Percentiles rank a stretch among this genome's conserved stretches.
Evolutionary conservation across 2,888 invertebrate genomes (phyloP).

Genomic region (Sphecodes monilicornis): DNA sequence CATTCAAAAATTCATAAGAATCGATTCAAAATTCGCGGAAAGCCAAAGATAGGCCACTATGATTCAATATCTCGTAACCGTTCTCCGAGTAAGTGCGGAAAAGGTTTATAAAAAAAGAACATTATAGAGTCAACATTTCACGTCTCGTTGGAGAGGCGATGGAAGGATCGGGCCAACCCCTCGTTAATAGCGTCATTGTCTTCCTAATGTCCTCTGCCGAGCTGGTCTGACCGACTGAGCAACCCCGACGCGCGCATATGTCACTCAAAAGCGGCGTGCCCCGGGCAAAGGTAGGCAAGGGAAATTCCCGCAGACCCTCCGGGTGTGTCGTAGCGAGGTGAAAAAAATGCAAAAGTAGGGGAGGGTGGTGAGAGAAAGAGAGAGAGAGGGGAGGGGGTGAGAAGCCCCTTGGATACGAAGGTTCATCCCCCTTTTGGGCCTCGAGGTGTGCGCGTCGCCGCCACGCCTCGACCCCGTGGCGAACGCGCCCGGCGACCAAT

Average conservation of each 20-base stretch:
- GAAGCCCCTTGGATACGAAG: conserved; percentile 56
- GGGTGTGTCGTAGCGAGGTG: conserved; percentile 27
- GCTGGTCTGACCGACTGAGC: conserved; percentile 34
- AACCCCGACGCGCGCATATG: conserved; percentile 43
- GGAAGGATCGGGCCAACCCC: background rate
- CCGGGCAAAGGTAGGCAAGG: conserved; percentile 23
- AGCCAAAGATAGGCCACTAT: background rate
- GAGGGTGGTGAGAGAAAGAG: conserved; percentile 7
- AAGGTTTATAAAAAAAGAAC: background rate
- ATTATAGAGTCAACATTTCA: background rate
- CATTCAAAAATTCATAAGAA: too few species aligned
- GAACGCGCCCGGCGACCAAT: conserved; percentile 59
- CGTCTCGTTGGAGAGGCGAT: background rate
- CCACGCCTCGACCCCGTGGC: conserved; percentile 65
- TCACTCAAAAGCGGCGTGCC: conserved; percentile 29
- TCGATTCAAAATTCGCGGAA: too few species aligned
- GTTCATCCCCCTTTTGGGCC: conserved; percentile 65
- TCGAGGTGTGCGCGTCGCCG: conserved; percentile 64
- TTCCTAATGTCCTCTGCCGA: conserved; percentile 9
- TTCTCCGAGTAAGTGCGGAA: background rate
- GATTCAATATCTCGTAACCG: background rate
- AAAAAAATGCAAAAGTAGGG: conserved; percentile 34
- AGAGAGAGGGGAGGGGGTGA: background rate
- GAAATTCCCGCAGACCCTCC: conserved; percentile 52
- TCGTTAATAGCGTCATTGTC: conserved; percentile 11